Conservation (phyloP, 2,797 vertebrate genomes). For the Carduelis carduelis region DNA sequence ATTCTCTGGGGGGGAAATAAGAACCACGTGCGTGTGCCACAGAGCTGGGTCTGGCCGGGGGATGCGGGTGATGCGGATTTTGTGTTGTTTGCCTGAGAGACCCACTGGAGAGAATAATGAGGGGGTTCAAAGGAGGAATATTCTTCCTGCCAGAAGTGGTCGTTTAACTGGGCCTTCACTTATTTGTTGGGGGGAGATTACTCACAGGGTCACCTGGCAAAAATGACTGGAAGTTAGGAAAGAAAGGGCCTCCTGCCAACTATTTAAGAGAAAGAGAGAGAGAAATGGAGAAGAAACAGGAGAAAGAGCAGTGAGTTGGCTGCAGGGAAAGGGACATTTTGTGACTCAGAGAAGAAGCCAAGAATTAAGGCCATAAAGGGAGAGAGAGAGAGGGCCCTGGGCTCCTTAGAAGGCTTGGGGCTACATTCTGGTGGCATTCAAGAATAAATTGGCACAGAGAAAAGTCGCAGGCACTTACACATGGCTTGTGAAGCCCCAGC, state of each 20-base stretch:
- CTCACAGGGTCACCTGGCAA: constrained; percentile 59
- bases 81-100: background rate
- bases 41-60: background rate
- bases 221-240: constrained; percentile 63
- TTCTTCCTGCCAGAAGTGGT: constrained; percentile 33
- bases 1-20: background rate
- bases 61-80: background rate
- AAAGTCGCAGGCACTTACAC: background rate
- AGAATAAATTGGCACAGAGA: background rate
- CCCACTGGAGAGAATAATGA: constrained; percentile 12
- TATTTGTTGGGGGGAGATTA: constrained; percentile 54
- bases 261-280: constrained; percentile 25
- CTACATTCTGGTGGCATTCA: background rate
- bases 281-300: constrained; percentile 10
- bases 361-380: constrained; percentile 15
- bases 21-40: background rate
- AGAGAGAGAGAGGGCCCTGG: background rate
- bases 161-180: background rate
- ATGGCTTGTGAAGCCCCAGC: background rate
- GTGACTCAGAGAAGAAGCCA: constrained; percentile 38
- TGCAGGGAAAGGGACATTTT: constrained; percentile 40
- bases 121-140: background rate
- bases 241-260: constrained; percentile 50
- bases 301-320: constrained; percentile 43
- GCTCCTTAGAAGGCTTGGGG: background rate